Conservation (phyloP, 2,888 invertebrate genomes). For the Serrognathus titanus region DNA sequence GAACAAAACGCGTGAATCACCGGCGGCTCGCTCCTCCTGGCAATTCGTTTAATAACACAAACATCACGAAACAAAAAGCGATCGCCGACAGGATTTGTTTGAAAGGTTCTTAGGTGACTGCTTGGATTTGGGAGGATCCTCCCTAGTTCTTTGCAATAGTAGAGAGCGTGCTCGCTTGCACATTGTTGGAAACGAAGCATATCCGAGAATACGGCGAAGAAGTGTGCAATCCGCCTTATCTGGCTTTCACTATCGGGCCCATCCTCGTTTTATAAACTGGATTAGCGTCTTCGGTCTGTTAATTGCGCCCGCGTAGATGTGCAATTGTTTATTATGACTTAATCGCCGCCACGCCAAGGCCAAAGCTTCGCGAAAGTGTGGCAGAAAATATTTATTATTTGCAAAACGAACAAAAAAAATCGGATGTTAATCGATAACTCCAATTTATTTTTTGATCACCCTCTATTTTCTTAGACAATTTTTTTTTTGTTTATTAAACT, state of each 20-base stretch:
- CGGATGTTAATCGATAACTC: too few species aligned
- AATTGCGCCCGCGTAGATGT: conserved; percentile 15
- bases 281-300: conserved; percentile 27
- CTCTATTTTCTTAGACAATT: too few species aligned
- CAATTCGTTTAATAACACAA: too few species aligned
- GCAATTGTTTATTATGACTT: conserved; percentile 19
- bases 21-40: too few species aligned
- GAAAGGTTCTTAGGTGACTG: too few species aligned
- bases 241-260: conserved; percentile 49
- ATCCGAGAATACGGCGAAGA: conserved; percentile 35
- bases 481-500: too few species aligned
- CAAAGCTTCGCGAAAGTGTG: not conserved
- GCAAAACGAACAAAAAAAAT: too few species aligned
- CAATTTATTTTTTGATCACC: too few species aligned
- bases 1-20: conserved; percentile 11
- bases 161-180: conserved; percentile 36
- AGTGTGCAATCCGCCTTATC: conserved; percentile 45
- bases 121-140: too few species aligned
- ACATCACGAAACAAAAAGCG: too few species aligned
- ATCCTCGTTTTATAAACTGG: conserved; percentile 40
- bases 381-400: too few species aligned
- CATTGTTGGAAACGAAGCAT: conserved; percentile 50
- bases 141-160: conserved; percentile 23
- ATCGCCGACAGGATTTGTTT: too few species aligned
- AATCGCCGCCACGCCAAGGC: not conserved